Conservation (phyloP, 2,797 vertebrate genomes). For the Phaenicophaeus curvirostris region DNA sequence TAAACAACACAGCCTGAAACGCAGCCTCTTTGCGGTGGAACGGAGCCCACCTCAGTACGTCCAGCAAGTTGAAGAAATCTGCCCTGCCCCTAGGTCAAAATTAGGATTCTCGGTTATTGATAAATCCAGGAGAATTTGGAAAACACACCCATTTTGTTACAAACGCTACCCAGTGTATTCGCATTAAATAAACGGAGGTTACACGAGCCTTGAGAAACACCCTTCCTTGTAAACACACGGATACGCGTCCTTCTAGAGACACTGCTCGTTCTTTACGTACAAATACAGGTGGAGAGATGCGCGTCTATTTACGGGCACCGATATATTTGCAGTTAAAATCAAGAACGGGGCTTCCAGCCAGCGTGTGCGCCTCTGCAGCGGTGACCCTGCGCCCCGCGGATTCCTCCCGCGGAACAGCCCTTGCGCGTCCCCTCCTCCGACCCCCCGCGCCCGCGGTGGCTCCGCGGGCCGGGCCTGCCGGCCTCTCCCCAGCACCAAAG, state of each 20-base stretch:
- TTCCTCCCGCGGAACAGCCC: not conserved
- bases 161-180: not conserved
- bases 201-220: not conserved
- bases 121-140: not conserved
- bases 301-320: too few species aligned
- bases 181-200: not conserved
- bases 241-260: not conserved
- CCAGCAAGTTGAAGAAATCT: not conserved
- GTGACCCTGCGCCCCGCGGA: not conserved
- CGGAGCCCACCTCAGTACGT: not conserved
- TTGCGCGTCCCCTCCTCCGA: not conserved
- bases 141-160: not conserved
- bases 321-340: not conserved
- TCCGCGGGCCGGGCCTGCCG: constrained; percentile 16
- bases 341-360: not conserved
- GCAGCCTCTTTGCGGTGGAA: not conserved
- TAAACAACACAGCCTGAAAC: not conserved
- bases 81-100: not conserved
- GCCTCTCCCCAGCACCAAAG: not conserved
- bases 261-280: not conserved
- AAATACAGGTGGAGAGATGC: too few species aligned
- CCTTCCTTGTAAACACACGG: not conserved
- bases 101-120: not conserved
- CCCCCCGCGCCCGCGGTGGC: not conserved
- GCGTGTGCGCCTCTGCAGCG: not conserved